Evolutionary conservation across 2,113 vertebrate species (phyloP).

Genomic region (Rhinogobius similis): DNA sequence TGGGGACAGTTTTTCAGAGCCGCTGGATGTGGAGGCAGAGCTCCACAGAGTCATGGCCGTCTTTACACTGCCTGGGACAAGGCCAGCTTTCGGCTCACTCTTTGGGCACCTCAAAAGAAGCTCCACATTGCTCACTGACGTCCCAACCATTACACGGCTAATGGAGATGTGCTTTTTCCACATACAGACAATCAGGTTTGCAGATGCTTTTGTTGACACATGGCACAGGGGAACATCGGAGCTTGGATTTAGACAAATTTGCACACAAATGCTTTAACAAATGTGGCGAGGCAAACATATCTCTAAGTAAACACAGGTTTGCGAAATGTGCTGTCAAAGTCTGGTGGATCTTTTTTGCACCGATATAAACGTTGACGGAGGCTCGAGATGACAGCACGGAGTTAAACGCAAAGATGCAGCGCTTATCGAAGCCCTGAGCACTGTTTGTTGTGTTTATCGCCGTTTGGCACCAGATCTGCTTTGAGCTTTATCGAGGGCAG

Average conservation of each 20-base stretch:
- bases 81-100: constrained; percentile 71
- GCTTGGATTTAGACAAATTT: constrained; percentile 74
- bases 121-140: constrained; percentile 22
- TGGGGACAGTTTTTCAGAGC: constrained; percentile 17
- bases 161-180: constrained; percentile 22
- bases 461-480: constrained; percentile 34
- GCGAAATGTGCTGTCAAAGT: constrained; percentile 52
- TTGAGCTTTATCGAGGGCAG: constrained; percentile 13
- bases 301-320: constrained; percentile 62
- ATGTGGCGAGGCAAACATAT: constrained; percentile 58
- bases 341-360: constrained; percentile 51
- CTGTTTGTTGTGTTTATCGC: constrained; percentile 28
- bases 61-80: constrained; percentile 71
- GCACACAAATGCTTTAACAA: constrained; percentile 70
- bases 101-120: constrained; percentile 42
- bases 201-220: constrained; percentile 75
- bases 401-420: constrained; percentile 35
- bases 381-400: constrained; percentile 1
- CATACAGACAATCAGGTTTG: constrained; percentile 64
- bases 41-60: constrained; percentile 41
- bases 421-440: constrained; percentile 22
- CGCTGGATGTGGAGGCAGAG: constrained; percentile 30
- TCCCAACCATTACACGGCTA: constrained; percentile 57
- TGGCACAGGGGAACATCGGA: constrained; percentile 64
- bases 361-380: constrained; percentile 28